Base-by-base conservation (phyloP, 2,797 vertebrate species). In the Gephyroberyx darwinii region DNA sequence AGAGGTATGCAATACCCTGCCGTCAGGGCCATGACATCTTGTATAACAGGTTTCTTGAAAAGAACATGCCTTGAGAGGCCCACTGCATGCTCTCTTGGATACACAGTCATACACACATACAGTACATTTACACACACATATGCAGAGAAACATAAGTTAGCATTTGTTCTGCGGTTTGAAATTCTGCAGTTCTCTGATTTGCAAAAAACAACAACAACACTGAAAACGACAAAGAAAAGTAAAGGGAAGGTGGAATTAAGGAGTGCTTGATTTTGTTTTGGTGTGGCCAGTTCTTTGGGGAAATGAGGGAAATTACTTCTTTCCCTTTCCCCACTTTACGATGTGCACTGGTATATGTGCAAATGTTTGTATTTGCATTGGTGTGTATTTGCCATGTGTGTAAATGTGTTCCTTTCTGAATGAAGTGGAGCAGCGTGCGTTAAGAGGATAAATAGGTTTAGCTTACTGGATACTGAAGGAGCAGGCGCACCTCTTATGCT, bases 401-500 rank as follows among this genome's bases (percentile, higher is more conserved):
- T 66, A 68, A 79, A 68, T 80, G 6, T 74, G 77, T 77, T 65
- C 64, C 65, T 65, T 65, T 80, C 54, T 87, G 83, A 90, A 88
- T 86, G 87, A 86, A 86, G 79, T 67, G 51, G 19, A 70, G 63
- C 57, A 67, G 79, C 55, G 30, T 84, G 64, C 57, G 78, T 77
- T 92, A 93, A 92, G 88, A 92, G 91, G 92, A 94, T 94, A 90
- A 86, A 88, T 90, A 80, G 82, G 77, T 90, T 92, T 86, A 89
- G 82, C 89, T 82, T 72, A 78, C 84, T 83, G 83, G 71, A 89
- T 82, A 83, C 69, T 71, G 79, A 70, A 76, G 78, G 67, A 76
- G 86, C 85, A 81, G 79, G 73, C 86, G 87, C 85, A 86, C 90
- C 88, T 90, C 82, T 91, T 78, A 84, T 71, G 58, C 62, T 52